A percentile compares a stretch with the other conserved stretches of the same genome.
These are phyloP conservation scores for Nudaria mundana DNA, from an alignment of 2,888 invertebrate genomes.

Conservation along the genomic window DNA sequence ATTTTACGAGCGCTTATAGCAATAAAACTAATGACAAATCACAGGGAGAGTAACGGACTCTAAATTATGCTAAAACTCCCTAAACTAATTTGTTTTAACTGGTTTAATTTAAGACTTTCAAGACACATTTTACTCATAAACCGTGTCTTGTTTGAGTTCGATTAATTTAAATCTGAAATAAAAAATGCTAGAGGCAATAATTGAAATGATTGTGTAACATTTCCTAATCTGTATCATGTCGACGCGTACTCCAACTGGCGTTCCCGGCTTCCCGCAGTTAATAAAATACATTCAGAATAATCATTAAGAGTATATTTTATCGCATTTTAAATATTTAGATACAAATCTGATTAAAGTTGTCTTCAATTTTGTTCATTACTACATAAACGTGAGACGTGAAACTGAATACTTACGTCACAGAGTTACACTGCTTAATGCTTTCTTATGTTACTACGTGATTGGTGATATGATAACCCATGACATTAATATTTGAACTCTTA, in stretches of 20 bases:
- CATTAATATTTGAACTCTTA: too few relatives aligned
- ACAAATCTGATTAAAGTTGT: slow-evolving; percentile 76
- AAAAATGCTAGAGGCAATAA: slow-evolving; percentile 60
- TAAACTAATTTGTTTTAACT: slow-evolving; percentile 47
- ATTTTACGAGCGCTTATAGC: slow-evolving; percentile 41
- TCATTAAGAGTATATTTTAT: slow-evolving; percentile 79
- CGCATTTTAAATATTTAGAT: slow-evolving; percentile 77
- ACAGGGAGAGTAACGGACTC: slow-evolving; percentile 46
- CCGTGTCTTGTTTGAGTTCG: slow-evolving; percentile 66
- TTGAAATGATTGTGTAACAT: slow-evolving; percentile 65
- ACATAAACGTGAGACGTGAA: slow-evolving; percentile 48
- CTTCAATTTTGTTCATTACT: slow-evolving; percentile 69
- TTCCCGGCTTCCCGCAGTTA: slow-evolving; percentile 52
- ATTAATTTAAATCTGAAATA: slow-evolving; percentile 72
- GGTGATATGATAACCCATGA: too few relatives aligned
- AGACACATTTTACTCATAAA: slow-evolving; percentile 54
- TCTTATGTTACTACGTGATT: slow-evolving; percentile 21
- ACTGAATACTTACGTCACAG: slow-evolving; percentile 55
- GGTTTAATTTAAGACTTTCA: slow-evolving; percentile 51
- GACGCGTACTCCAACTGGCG: slow-evolving; percentile 37
- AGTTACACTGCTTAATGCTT: slow-evolving; percentile 17
- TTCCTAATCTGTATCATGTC: slow-evolving; percentile 66
- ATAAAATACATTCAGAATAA: slow-evolving; percentile 68
- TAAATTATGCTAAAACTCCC: slow-evolving; percentile 56
- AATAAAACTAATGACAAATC: slow-evolving; percentile 61